Percentiles rank a stretch among this genome's conserved stretches.
These are phyloP conservation scores for Cossypha polioptera DNA, from an alignment of 2,797 vertebrate genomes.

Conservation along the genomic window DNA sequence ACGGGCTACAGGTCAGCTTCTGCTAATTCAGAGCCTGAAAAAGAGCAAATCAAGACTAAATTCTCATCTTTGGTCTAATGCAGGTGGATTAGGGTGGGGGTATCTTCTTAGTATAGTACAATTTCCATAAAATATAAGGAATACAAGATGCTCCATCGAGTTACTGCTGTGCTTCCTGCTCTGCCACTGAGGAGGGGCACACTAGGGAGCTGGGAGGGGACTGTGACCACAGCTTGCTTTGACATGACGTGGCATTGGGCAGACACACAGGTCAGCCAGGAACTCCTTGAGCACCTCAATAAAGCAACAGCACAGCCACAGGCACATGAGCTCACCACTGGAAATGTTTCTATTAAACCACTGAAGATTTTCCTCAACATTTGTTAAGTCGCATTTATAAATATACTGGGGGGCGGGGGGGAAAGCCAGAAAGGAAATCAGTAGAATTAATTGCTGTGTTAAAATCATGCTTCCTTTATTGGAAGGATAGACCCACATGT, in stretches of 20 bases:
- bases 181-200: background rate
- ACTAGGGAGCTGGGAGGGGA: background rate
- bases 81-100: accelerated
- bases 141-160: background rate
- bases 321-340: background rate
- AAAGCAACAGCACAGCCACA: background rate
- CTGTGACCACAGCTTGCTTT: background rate
- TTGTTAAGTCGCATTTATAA: background rate
- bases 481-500: background rate
- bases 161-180: background rate
- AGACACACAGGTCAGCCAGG: background rate
- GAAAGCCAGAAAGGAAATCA: background rate
- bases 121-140: background rate
- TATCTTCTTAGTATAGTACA: background rate
- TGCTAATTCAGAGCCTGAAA: background rate
- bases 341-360: background rate
- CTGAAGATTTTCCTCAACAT: background rate
- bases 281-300: background rate
- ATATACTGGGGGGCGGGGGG: background rate
- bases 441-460: background rate
- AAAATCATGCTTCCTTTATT: background rate
- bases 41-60: background rate
- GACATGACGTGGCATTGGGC: background rate
- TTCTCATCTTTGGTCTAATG: background rate
- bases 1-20: background rate